Percentiles rank a stretch among this genome's conserved stretches.
These are phyloP conservation scores for Mythimna pallens DNA, from an alignment of 2,888 invertebrate species.

Conservation along the genomic window DNA sequence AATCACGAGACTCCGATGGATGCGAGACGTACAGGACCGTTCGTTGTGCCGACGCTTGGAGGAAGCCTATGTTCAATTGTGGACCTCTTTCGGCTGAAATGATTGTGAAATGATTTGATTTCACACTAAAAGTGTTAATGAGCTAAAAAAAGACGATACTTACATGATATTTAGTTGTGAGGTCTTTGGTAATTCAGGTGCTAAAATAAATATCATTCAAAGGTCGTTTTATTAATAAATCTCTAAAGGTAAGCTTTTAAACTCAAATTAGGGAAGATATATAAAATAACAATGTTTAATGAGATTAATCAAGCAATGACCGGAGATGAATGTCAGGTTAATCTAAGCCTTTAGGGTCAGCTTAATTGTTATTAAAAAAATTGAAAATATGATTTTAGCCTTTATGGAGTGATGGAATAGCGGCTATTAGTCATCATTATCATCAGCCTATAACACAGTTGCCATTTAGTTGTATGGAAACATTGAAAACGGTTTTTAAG, in stretches of 20 bases:
- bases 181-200: not conserved
- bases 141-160: not conserved
- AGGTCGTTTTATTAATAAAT: constrained; percentile 13
- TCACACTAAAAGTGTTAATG: not conserved
- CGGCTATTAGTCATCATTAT: not conserved
- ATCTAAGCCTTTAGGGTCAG: constrained; percentile 1
- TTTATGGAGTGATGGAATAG: too few relatives aligned
- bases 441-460: not conserved
- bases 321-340: constrained; percentile 11
- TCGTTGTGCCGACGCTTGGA: too few relatives aligned
- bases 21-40: too few relatives aligned
- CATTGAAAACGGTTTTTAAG: too few relatives aligned
- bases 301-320: constrained; percentile 7
- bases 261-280: constrained; percentile 9
- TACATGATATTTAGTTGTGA: not conserved
- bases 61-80: too few relatives aligned
- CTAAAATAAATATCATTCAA: constrained; percentile 3
- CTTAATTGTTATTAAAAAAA: constrained; percentile 1
- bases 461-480: not conserved
- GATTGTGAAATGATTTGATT: too few relatives aligned
- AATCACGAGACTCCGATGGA: too few relatives aligned
- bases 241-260: not conserved
- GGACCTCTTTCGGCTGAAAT: too few relatives aligned
- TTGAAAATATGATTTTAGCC: not conserved
- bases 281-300: not conserved